These are phyloP conservation scores for Tetramorium bicarinatum DNA, from an alignment of 2,888 invertebrate genomes.

Conservation along the genomic window DNA sequence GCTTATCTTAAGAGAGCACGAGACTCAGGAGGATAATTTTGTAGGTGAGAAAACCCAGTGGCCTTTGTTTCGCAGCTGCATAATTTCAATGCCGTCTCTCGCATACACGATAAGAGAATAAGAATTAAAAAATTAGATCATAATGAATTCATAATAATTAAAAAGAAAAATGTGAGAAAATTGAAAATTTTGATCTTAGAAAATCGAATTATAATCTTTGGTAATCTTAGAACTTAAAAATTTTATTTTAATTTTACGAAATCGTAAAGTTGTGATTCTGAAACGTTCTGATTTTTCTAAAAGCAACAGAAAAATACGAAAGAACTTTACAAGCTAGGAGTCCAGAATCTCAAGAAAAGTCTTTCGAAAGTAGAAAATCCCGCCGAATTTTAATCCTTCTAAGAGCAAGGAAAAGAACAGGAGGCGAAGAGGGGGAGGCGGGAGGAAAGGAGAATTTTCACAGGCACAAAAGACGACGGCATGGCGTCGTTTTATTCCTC, in stretches of 20 bases:
- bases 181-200: background rate
- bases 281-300: background rate
- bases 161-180: background rate
- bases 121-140: background rate
- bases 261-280: background rate
- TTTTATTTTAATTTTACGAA: background rate
- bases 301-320: background rate
- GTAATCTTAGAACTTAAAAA: background rate
- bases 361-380: slow-evolving; percentile 4
- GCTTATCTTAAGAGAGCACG: background rate
- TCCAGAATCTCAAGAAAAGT: background rate
- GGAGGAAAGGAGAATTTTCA: background rate
- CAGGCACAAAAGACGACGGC: slow-evolving; percentile 27
- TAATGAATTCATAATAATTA: slow-evolving; percentile 1
- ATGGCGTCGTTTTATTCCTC: slow-evolving; percentile 16
- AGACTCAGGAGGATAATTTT: slow-evolving; percentile 23
- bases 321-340: background rate
- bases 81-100: background rate
- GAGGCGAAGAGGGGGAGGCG: too few relatives aligned
- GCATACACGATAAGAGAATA: background rate
- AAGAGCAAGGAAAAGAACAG: slow-evolving; percentile 13
- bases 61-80: background rate
- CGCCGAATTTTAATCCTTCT: slow-evolving; percentile 35
- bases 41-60: background rate
- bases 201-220: background rate